A percentile compares a stretch with the other conserved stretches of the same genome.
phyloP scores from a whole-genome alignment of 2,113 vertebrate species.

The Turdus rufiventris region DNA sequence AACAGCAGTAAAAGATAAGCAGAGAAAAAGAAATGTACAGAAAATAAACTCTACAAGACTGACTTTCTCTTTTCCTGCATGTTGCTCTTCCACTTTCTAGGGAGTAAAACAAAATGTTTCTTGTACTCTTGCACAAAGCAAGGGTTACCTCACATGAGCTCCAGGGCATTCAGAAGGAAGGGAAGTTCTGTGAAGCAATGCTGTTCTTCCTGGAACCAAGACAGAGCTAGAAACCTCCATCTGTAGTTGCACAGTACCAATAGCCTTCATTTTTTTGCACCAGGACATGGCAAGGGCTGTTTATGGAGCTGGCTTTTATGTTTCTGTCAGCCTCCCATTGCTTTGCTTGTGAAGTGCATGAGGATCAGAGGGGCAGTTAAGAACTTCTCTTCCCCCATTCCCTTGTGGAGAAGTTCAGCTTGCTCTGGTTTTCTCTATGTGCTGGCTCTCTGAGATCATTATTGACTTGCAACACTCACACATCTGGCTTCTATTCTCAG shows the following conservation, averaged over 20 bases:
- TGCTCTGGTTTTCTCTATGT: neutral
- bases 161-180: neutral
- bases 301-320: neutral
- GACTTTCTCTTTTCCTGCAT: neutral
- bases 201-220: neutral
- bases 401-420: neutral
- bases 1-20: neutral
- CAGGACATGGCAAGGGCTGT: neutral
- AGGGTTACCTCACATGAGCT: neutral
- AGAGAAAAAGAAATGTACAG: neutral
- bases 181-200: neutral
- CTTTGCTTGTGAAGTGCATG: neutral
- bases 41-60: neutral
- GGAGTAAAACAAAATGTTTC: neutral
- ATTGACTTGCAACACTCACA: neutral
- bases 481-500: neutral
- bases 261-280: neutral
- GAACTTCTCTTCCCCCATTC: neutral
- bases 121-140: neutral
- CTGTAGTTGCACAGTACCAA: neutral
- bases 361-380: neutral
- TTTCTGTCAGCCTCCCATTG: neutral
- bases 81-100: neutral
- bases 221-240: neutral
- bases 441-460: neutral